Evolutionary conservation across 1,140 invertebrate species (phyloP).

Genomic region (Danaus plexippus): DNA sequence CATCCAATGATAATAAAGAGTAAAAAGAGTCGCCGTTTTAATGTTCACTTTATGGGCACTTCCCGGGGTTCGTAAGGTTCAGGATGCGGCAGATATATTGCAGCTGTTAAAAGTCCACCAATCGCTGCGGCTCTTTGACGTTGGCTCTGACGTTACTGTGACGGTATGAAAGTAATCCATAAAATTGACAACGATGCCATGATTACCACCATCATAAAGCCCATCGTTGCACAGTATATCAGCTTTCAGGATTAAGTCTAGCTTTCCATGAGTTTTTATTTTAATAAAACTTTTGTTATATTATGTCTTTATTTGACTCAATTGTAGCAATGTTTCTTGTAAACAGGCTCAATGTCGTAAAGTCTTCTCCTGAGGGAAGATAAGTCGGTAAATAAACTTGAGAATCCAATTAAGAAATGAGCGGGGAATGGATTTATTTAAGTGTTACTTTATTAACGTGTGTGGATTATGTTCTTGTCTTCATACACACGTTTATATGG

Average conservation of each 20-base stretch:
- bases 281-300: constrained; percentile 20
- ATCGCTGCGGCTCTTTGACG: constrained; percentile 33
- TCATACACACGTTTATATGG: too few species aligned
- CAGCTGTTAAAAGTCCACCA: constrained; percentile 44
- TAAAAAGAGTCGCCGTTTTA: constrained; percentile 69
- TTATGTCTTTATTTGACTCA: constrained; percentile 20
- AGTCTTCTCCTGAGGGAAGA: constrained; percentile 46
- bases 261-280: constrained; percentile 9
- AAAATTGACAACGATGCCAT: constrained; percentile 24
- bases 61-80: constrained; percentile 53
- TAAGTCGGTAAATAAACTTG: constrained; percentile 61
- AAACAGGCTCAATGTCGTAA: constrained; percentile 56
- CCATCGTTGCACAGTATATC: constrained; percentile 7
- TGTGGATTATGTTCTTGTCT: constrained; percentile 3
- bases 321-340: constrained; percentile 28
- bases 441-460: constrained; percentile 47
- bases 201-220: constrained; percentile 11
- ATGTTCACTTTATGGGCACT: constrained; percentile 65
- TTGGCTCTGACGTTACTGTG: constrained; percentile 22
- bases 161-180: constrained; percentile 30
- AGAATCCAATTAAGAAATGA: constrained; percentile 66
- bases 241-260: constrained; percentile 8
- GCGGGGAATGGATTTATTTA: constrained; percentile 49
- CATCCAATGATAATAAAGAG: constrained; percentile 71
- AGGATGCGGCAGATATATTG: constrained; percentile 53